Conservation (phyloP, 1,140 invertebrate species). For the Alviniconcha marisindica region DNA sequence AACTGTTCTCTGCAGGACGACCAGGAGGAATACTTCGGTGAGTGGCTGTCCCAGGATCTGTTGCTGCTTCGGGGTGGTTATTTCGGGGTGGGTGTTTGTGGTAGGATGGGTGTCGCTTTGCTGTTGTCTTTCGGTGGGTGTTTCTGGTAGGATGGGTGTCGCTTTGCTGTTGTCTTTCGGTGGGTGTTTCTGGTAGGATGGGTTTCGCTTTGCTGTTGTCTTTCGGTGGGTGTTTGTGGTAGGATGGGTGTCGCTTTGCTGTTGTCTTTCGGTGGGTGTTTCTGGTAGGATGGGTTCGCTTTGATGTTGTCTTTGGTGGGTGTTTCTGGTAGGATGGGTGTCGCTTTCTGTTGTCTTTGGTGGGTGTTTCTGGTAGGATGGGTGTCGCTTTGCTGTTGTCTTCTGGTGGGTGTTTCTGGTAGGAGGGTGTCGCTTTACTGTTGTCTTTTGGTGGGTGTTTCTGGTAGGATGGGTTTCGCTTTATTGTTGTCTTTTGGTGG, state of each 20-base stretch:
- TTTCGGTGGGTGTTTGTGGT: neutral
- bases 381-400: neutral
- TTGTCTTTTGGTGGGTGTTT: neutral
- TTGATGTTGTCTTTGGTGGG: too few relatives aligned
- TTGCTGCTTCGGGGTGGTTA: neutral
- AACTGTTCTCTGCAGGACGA: slow-evolving; percentile 2
- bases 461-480: neutral
- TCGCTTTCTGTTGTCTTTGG: too few relatives aligned
- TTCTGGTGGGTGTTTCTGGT: neutral
- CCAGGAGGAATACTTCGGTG: neutral
- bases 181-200: neutral
- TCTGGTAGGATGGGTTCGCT: too few relatives aligned
- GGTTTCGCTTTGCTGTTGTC: neutral
- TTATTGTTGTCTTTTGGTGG: neutral
- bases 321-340: too few relatives aligned
- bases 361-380: neutral
- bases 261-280: neutral
- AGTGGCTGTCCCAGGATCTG: too few relatives aligned
- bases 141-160: neutral
- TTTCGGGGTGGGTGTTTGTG: neutral
- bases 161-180: neutral
- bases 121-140: neutral
- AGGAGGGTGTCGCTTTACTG: neutral
- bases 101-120: neutral
- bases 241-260: neutral